A percentile compares a stretch with the other conserved stretches of the same genome.
Evolutionary conservation across 2,888 invertebrate species (phyloP).

Genomic region (Oxystoma pomonae): DNA sequence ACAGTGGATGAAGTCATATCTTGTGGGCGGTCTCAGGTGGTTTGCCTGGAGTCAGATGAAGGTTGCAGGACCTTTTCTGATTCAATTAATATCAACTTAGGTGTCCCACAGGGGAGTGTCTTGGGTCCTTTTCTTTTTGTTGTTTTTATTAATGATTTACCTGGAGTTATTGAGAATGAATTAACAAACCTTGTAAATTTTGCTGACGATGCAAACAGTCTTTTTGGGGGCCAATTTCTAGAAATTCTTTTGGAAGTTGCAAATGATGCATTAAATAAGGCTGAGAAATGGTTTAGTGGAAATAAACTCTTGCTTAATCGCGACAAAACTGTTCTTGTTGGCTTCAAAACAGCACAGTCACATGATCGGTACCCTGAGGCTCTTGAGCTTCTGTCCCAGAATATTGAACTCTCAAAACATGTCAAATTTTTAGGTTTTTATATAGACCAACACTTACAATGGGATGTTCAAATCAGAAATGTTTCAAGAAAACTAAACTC

Average conservation of each 20-base stretch:
- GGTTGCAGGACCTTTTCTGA: not conserved
- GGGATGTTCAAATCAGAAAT: no score
- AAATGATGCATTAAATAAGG: not conserved
- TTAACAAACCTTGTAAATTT: not conserved
- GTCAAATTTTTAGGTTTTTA: not conserved
- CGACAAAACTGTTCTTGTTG: not conserved
- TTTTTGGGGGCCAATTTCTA: not conserved
- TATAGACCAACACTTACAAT: not conserved
- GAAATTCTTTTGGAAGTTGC: not conserved
- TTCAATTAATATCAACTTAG: not conserved
- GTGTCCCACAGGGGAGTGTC: slow-evolving; percentile 2
- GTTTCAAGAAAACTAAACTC: not conserved
- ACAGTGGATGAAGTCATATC: slow-evolving; percentile 1
- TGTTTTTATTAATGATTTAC: not conserved
- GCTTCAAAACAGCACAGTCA: not conserved
- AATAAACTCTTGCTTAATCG: not conserved
- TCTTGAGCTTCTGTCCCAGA: not conserved
- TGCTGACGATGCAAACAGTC: not conserved
- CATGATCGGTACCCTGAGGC: not conserved
- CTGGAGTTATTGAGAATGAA: not conserved
- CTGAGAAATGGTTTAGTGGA: slow-evolving; percentile 3
- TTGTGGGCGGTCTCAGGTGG: not conserved
- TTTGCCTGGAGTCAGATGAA: not conserved
- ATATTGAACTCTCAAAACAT: not conserved
- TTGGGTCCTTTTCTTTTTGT: not conserved